phyloP scores from a whole-genome alignment of 2,797 vertebrate species.

The Phyllotis vaccarum region DNA sequence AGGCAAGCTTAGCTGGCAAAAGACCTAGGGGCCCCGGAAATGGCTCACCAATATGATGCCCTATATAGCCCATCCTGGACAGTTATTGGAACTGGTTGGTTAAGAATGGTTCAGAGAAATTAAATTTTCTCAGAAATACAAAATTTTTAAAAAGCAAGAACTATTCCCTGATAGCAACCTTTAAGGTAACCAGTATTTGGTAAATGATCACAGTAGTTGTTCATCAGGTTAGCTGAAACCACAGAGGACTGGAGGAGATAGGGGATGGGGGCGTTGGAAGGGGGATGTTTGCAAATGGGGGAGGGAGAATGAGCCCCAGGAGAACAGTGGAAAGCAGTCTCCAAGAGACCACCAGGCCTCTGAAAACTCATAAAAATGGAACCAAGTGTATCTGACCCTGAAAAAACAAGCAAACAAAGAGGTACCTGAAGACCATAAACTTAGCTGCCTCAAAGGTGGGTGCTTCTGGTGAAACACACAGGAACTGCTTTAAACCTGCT shows the following conservation, averaged over 20 bases:
- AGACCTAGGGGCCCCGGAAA: not conserved
- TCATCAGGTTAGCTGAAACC: conserved; percentile 25
- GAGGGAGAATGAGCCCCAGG: not conserved
- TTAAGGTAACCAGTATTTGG: not conserved
- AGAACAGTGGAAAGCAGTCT: not conserved
- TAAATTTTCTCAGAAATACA: conserved; percentile 19
- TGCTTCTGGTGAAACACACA: not conserved
- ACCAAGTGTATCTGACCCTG: not conserved
- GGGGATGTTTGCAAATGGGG: too few relatives aligned
- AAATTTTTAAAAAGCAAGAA: not conserved
- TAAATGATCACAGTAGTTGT: not conserved
- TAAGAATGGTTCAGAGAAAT: conserved; percentile 52
- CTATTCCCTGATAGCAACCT: not conserved
- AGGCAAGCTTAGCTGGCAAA: not conserved
- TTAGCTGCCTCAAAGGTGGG: not conserved
- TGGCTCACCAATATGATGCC: not conserved
- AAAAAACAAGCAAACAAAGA: not conserved
- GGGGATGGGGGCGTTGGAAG: too few relatives aligned
- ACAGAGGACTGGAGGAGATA: not conserved
- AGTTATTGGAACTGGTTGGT: not conserved
- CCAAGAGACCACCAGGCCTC: not conserved
- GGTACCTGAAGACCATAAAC: not conserved
- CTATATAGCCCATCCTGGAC: not conserved
- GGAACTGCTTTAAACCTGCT: not conserved
- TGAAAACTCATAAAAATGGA: not conserved